Conservation (phyloP, 2,888 invertebrate species). For the Cryptus armator region DNA sequence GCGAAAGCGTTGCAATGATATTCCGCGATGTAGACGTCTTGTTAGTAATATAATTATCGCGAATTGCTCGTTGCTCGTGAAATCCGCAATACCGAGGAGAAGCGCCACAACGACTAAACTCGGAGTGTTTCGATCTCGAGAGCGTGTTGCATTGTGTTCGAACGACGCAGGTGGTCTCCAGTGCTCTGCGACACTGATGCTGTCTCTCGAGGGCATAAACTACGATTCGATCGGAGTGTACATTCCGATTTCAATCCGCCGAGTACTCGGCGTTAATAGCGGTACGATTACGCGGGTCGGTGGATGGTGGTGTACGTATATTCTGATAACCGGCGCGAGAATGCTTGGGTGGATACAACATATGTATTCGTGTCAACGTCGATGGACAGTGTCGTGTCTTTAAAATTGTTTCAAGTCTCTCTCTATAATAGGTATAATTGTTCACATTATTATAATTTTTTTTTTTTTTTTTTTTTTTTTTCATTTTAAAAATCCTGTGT, state of each 20-base stretch:
- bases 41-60: background rate
- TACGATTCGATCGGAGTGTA: background rate
- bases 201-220: background rate
- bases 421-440: slow-evolving; percentile 46
- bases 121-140: background rate
- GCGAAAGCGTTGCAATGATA: background rate
- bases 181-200: background rate
- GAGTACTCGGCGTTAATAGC: background rate
- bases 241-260: background rate
- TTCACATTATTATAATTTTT: slow-evolving; percentile 47
- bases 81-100: background rate
- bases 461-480: slow-evolving; percentile 48
- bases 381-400: slow-evolving; percentile 45
- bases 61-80: background rate
- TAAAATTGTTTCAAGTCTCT: slow-evolving; percentile 23
- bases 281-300: background rate
- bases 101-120: background rate
- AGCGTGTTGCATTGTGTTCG: background rate
- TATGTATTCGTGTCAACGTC: slow-evolving; percentile 8
- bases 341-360: slow-evolving; percentile 14
- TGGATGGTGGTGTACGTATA: background rate
- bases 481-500: slow-evolving; percentile 78
- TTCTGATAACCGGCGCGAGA: background rate
- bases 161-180: background rate
- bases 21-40: background rate